Base-by-base conservation (phyloP, 2,797 vertebrate genomes). In the Ciconia nigra region DNA sequence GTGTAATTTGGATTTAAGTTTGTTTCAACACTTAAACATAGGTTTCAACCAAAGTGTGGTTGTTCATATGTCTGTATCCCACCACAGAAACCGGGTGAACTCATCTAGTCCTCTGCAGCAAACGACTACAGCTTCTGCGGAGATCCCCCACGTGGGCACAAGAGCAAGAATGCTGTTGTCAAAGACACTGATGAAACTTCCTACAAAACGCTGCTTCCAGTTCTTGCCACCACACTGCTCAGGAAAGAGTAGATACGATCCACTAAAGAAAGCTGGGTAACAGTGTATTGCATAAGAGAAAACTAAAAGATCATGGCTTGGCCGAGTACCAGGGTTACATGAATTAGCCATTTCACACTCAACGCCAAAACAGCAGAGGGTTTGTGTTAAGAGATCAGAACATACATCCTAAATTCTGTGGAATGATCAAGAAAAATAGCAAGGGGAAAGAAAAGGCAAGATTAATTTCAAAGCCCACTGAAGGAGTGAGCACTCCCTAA, bases 71-170 rank as follows among this genome's bases (percentile, higher is more conserved):
- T 35, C n/a, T 73, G 31, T 7, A 18, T 35, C 57, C 57, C 52
- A 17, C 52, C 69, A 88, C 82, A 90, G 87, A 94, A 90, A 95
- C 61, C 1, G 6, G 67, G 25, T 66, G 25, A 73, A 46, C 31
- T 66, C 55, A 26, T 4, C 46, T 46, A 49, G 44, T 15, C 63
- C 61, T 63, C 5, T 0, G 55, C 37, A 61, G 69, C 31, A 63
- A 65, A 67, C 0, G 0, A 7, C 35, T 37, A 2, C 63, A 20
- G 47, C 26, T 29, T 13, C 54, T 35, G 16, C 5, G 1, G 5
- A 0, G 0, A 46, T 46, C 28, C 41, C 74, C 7, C 4, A 29
- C 2, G 0, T 0, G 2, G 35, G 66, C 70, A 65, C 21, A 11
- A 16, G 26, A 47, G 46, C 51, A 29, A 6, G 17, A 65, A 7